A percentile compares a stretch with the other conserved stretches of the same genome.
Conservation (phyloP, 2,888 invertebrate species). For the Crocallis elinguaria region DNA sequence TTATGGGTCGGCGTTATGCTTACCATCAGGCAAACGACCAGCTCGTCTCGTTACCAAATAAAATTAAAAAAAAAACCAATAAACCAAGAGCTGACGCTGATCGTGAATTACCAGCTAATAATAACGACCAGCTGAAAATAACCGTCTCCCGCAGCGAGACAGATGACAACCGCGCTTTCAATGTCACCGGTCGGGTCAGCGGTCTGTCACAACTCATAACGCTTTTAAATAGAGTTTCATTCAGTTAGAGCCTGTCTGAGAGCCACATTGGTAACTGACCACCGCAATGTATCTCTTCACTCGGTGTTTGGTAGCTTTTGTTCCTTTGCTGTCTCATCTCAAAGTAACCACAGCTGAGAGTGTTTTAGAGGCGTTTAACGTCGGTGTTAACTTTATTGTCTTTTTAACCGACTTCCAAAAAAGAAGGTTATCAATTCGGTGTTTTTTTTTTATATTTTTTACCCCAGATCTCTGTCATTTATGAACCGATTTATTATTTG, state of each 20-base stretch:
- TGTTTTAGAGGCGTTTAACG: too few species aligned
- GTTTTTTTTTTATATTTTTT: too few species aligned
- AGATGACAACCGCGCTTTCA: background rate
- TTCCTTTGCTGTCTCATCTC: too few species aligned
- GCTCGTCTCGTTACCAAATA: too few species aligned
- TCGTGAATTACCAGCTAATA: background rate
- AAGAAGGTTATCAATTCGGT: too few species aligned
- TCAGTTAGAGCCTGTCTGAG: background rate
- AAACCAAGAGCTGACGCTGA: background rate
- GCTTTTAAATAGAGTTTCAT: background rate
- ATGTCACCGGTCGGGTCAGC: slow-evolving; percentile 6
- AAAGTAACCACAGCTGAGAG: too few species aligned
- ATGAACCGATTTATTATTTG: too few species aligned
- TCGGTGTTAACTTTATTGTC: too few species aligned
- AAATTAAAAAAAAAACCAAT: background rate
- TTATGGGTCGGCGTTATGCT: too few species aligned
- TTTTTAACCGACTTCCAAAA: too few species aligned
- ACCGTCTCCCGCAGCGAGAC: slow-evolving; percentile 8
- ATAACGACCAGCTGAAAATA: slow-evolving; percentile 7
- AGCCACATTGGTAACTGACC: background rate
- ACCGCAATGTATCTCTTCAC: background rate
- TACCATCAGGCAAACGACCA: too few species aligned
- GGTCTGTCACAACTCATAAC: background rate
- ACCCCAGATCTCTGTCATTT: too few species aligned
- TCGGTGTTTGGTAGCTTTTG: background rate